Conservation (phyloP, 2,797 vertebrate species). For the Scyliorhinus canicula region DNA sequence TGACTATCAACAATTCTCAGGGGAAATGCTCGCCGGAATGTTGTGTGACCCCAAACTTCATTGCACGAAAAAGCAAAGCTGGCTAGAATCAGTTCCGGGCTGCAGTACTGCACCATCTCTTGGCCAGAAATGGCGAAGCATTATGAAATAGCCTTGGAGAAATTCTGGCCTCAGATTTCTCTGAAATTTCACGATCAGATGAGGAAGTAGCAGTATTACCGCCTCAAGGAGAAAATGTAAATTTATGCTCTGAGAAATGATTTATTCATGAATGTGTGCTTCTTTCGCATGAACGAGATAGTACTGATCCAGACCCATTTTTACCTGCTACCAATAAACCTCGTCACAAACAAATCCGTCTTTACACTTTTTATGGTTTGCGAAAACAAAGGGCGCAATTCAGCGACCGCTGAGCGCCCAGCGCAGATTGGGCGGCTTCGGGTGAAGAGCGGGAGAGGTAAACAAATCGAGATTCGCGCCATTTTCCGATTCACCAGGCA, state of each 20-base stretch:
- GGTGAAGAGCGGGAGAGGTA: neutral
- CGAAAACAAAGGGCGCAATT: neutral
- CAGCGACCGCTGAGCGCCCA: too few species aligned
- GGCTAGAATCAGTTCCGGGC: neutral
- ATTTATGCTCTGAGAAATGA: neutral
- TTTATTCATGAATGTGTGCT: neutral
- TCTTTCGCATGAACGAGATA: neutral
- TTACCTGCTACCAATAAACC: neutral
- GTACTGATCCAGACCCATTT: neutral
- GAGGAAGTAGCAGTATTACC: neutral
- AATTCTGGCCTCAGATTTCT: neutral
- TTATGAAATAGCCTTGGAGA: neutral
- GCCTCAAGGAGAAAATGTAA: neutral
- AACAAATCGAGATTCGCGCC: too few species aligned
- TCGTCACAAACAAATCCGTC: neutral
- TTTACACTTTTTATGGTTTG: neutral
- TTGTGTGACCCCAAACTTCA: neutral
- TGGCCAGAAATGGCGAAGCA: conserved; percentile 16
- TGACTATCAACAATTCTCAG: neutral
- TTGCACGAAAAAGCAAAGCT: neutral
- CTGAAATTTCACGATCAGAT: neutral
- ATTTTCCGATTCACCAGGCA: too few species aligned
- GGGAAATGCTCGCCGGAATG: neutral
- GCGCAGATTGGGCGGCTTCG: too few species aligned
- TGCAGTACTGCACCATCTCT: conserved; percentile 32